Conservation (phyloP, 2,113 vertebrate species). For the Myiagra hebetior region DNA sequence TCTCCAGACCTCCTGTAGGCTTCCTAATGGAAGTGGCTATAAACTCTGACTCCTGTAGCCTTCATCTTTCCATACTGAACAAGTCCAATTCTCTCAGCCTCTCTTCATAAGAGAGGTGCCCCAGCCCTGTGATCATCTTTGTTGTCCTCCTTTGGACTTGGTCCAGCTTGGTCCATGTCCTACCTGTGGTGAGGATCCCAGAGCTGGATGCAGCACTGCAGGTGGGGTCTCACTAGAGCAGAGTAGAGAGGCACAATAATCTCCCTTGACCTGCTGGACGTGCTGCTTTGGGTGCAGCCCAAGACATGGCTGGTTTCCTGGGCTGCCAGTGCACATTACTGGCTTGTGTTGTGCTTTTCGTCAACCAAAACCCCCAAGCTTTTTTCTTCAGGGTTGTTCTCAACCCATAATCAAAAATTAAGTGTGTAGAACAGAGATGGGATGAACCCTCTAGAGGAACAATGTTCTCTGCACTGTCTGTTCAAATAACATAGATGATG, state of each 20-base stretch:
- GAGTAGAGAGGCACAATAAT: background rate
- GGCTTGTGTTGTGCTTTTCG: background rate
- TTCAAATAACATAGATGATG: slow-evolving; percentile 2
- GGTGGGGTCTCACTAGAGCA: background rate
- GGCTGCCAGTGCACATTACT: background rate
- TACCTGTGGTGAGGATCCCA: background rate
- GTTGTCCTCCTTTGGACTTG: background rate
- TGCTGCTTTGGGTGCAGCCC: background rate
- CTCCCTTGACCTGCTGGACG: background rate
- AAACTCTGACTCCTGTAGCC: background rate
- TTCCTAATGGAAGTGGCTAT: background rate
- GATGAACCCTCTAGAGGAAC: background rate
- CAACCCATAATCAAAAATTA: background rate
- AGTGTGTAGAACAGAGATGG: background rate
- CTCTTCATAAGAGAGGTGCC: background rate
- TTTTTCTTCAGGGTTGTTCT: background rate
- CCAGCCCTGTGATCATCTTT: background rate
- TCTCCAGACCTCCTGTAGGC: background rate
- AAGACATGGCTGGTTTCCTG: background rate
- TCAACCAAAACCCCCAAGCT: background rate
- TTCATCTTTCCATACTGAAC: background rate
- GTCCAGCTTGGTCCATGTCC: background rate
- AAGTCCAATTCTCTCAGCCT: background rate
- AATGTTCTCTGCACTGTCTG: slow-evolving; percentile 6
- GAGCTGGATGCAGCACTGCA: background rate